Evolutionary conservation across 2,113 vertebrate species (phyloP), one percentile per base, ranked within the genome.

Genomic region (Centropus unirufus): DNA sequence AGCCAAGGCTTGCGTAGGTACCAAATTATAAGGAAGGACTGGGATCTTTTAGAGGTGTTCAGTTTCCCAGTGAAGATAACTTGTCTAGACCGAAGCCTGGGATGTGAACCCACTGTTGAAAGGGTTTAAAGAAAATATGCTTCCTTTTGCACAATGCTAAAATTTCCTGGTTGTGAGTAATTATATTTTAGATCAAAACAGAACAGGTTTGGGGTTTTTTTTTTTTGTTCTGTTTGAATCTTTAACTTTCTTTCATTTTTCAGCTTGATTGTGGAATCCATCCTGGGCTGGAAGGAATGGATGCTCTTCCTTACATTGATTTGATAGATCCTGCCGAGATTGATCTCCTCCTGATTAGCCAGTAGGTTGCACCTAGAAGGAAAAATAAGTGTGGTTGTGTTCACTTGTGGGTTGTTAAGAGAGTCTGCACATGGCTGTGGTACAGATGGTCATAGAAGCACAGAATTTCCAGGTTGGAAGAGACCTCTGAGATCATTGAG

Each of bases 231-330:
- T 72, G 4, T 36, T 78, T 57, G 52, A 69, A 67, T 16, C 23
- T 63, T 70, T 93, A 75, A 83, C 12, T 79, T 73, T 8, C 18
- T 67, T 83, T 58, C 6, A 10, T 73, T 83, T 95, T 95, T 39
- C 95, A 99, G 99, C 97, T 99, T 96, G 99, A 99, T 70, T 99
- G 99, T 96, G 99, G 99, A 64, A 99, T 99, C 95, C 99, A 99
- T 89, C 99, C 99, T 77, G 99, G 99, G 22, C 93, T 99, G 52
- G 99, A 99, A 96, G 99, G 99, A 96, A 99, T 99, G 99, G 99
- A 99, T 40, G 99, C 99, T 5, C 99, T 99, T 85, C 99, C 99
- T 13, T 99, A 99, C 64, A 99, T 99, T 55, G 99, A 99, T 92
- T 96, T 99, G 96, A 99, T 99, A 55, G 99, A 99, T 94, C 99